Conservation (phyloP, 1,140 invertebrate genomes). For the Aricia agestis region DNA sequence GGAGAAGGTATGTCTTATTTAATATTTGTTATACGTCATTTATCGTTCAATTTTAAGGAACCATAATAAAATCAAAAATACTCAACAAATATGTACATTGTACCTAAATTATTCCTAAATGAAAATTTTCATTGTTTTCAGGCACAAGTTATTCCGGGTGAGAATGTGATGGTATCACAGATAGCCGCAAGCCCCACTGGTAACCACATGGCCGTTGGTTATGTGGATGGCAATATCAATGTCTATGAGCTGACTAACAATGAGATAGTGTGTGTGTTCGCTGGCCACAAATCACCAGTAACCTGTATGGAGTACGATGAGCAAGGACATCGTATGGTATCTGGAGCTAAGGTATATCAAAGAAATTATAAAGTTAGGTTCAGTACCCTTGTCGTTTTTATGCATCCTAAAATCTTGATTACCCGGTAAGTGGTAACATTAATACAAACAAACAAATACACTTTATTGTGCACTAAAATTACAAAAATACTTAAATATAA, state of each 20-base stretch:
- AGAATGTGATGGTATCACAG: constrained; percentile 85
- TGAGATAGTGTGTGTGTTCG: constrained; percentile 86
- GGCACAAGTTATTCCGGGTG: constrained; percentile 85
- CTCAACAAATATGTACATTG: too few relatives aligned
- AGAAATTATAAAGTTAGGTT: too few relatives aligned
- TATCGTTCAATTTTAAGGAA: too few relatives aligned
- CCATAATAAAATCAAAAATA: too few relatives aligned
- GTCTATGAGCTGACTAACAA: constrained; percentile 85
- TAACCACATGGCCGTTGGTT: constrained; percentile 91
- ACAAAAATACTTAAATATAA: too few relatives aligned
- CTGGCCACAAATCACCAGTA: constrained; percentile 92
- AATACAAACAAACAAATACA: too few relatives aligned
- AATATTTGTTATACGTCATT: too few relatives aligned
- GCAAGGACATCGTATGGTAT: constrained; percentile 87
- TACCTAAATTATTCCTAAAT: too few relatives aligned
- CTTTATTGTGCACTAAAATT: too few relatives aligned
- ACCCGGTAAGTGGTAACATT: too few relatives aligned
- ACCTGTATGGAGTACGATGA: constrained; percentile 89
- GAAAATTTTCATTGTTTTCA: constrained; percentile 41
- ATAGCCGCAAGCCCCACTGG: constrained; percentile 84
- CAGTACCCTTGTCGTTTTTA: too few relatives aligned
- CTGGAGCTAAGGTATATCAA: constrained; percentile 86
- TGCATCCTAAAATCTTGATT: too few relatives aligned
- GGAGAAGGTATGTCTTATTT: constrained; percentile 83
- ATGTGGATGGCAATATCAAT: constrained; percentile 91